phyloP scores from a whole-genome alignment of 2,888 invertebrate species.

The Homarus gammarus region DNA sequence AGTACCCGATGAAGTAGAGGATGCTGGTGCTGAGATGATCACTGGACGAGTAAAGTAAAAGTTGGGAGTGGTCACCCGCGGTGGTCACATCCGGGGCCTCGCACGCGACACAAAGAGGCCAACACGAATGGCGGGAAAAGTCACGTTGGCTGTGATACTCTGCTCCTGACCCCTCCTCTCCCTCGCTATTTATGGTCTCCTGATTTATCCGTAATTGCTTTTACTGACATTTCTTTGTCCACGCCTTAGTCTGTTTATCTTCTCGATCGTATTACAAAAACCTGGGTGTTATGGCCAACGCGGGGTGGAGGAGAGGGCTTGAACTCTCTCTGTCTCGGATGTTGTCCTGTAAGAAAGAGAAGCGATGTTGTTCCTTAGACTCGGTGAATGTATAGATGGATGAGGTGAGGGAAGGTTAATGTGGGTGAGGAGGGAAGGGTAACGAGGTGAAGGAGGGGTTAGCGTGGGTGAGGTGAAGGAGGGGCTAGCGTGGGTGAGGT shows the following conservation, averaged over 20 bases:
- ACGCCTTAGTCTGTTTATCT: conserved; percentile 8
- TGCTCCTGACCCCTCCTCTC: background rate
- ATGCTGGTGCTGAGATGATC: background rate
- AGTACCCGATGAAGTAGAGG: background rate
- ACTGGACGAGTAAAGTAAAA: background rate
- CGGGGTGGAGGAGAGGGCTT: too few species aligned
- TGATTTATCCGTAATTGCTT: conserved; percentile 43
- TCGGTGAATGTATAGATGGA: background rate
- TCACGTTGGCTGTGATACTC: conserved; percentile 17
- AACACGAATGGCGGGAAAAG: conserved; percentile 55
- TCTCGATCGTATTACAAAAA: conserved; percentile 18
- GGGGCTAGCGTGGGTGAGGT: too few species aligned
- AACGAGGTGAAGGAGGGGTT: too few species aligned
- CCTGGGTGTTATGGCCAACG: background rate
- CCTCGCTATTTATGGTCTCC: conserved; percentile 43
- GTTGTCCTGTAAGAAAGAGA: too few species aligned
- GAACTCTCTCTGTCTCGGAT: background rate
- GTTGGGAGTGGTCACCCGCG: conserved; percentile 21
- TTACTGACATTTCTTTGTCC: conserved; percentile 52
- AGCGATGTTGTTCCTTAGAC: too few species aligned
- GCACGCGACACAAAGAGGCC: conserved; percentile 56
- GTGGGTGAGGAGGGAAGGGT: too few species aligned
- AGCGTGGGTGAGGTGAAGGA: too few species aligned
- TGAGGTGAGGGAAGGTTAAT: background rate
- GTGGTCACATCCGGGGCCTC: conserved; percentile 57